Evolutionary conservation across 1,140 invertebrate genomes (phyloP).

Genomic region (Ruditapes philippinarum): DNA sequence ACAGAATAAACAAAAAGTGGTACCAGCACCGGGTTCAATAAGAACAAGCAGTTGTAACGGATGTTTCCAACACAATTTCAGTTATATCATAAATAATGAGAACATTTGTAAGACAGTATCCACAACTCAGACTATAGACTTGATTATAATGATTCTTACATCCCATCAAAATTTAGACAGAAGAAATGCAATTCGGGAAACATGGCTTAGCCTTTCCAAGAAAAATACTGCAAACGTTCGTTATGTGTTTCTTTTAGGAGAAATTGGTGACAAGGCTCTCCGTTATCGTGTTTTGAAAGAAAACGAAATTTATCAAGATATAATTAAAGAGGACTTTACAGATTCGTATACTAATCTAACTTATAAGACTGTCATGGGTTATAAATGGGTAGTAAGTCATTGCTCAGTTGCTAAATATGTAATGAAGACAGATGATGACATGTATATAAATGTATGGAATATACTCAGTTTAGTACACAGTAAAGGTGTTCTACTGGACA

Average conservation of each 20-base stretch:
- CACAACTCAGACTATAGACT: background rate
- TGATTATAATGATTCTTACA: constrained; percentile 58
- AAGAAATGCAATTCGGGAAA: constrained; percentile 44
- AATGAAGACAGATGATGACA: constrained; percentile 75
- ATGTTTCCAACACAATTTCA: background rate
- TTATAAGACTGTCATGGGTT: constrained; percentile 69
- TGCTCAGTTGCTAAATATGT: constrained; percentile 72
- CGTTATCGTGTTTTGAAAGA: constrained; percentile 38
- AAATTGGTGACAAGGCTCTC: background rate
- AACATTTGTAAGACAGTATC: background rate
- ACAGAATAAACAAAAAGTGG: too few species aligned
- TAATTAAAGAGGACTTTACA: constrained; percentile 72
- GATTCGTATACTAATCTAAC: constrained; percentile 75
- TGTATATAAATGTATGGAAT: constrained; percentile 68
- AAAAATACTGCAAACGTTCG: constrained; percentile 43
- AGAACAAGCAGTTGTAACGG: background rate
- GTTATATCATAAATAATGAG: background rate
- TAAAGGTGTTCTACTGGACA: background rate
- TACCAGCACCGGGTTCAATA: too few species aligned
- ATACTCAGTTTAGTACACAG: constrained; percentile 43
- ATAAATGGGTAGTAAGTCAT: constrained; percentile 68
- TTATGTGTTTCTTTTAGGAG: constrained; percentile 70
- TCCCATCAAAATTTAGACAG: background rate
- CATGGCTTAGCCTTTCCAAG: constrained; percentile 46
- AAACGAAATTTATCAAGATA: constrained; percentile 65